phyloP scores from a whole-genome alignment of 2,888 invertebrate species.

The Gastrophysa polygoni region DNA sequence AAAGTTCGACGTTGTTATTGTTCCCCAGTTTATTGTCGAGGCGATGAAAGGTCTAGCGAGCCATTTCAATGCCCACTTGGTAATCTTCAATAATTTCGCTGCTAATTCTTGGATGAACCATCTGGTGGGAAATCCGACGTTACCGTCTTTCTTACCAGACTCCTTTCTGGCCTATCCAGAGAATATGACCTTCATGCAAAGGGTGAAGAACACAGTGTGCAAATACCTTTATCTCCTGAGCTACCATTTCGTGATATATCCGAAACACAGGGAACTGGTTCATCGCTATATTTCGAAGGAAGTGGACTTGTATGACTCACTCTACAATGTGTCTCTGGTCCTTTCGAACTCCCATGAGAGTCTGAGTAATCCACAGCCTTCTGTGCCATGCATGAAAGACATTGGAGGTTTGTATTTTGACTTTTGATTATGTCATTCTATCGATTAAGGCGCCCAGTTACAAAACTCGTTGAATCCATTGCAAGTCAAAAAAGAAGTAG shows the following conservation, averaged over 20 bases:
- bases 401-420: conserved; percentile 57
- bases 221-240: conserved; percentile 44
- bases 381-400: conserved; percentile 63
- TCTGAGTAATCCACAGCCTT: conserved; percentile 58
- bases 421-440: too few relatives aligned
- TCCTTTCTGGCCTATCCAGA: conserved; percentile 55
- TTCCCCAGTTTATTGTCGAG: conserved; percentile 61
- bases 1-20: conserved; percentile 56
- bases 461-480: too few relatives aligned
- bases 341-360: conserved; percentile 58
- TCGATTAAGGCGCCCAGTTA: too few relatives aligned
- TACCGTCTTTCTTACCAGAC: conserved; percentile 60
- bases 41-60: conserved; percentile 56
- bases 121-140: conserved; percentile 57
- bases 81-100: conserved; percentile 53
- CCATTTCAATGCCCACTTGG: conserved; percentile 52
- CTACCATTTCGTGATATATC: conserved; percentile 34
- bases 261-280: conserved; percentile 41
- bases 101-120: conserved; percentile 41
- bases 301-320: conserved; percentile 39
- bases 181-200: conserved; percentile 60
- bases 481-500: too few relatives aligned
- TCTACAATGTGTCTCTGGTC: conserved; percentile 43
- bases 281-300: conserved; percentile 45
- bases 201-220: conserved; percentile 60